Base-by-base conservation (phyloP, 2,888 invertebrate genomes). In the Eristalinus sepulchralis region DNA sequence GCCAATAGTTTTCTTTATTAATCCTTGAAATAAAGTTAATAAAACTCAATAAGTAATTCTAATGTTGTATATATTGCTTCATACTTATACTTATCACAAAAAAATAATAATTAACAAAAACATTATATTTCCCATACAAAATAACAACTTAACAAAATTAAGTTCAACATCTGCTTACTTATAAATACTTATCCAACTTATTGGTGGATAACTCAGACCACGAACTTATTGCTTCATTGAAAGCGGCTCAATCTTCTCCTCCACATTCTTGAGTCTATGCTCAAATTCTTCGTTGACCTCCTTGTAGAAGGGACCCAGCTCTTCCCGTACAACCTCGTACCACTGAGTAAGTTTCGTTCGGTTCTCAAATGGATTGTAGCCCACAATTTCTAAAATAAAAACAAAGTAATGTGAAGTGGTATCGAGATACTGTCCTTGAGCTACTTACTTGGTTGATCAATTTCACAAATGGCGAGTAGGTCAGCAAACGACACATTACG, bases 391-490 rank as follows among this genome's bases (percentile, higher is more conserved):
- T 96, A 55, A 89, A 90, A 72, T 62, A 57, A 17, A 2, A 2
- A 39, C 27, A 34, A n/a, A 13, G 31, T 2, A 17, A 53, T 80
- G 24, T 33, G 13, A 55, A 24, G 36, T 75, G 79, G 31, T 39
- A 17, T 11, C 0, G 17, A 5, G 47, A 47, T 0, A 24, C 13
- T 2, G 2, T 13, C 1, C 67, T 55, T 17, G 10, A 27, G n/a
- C n/a, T 17, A 47, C 94, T 93, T 92, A 96, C 96, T 94, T 76
- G 96, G 95, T 92, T 97, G 96, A 91, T 97, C 96, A 78, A 97
- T 91, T 92, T 97, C 97, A 89, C 96, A 96, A 13, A 95, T 95
- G 1, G 96, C 96, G 88, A 96, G 92, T 76, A 97, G 91, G 91
- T 97, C 97, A 0, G 97, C 96, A 53, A 95, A 94, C 1, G 95